These are phyloP conservation scores for Antrozous pallidus DNA, from an alignment of 2,797 vertebrate species.

Conservation along the genomic window DNA sequence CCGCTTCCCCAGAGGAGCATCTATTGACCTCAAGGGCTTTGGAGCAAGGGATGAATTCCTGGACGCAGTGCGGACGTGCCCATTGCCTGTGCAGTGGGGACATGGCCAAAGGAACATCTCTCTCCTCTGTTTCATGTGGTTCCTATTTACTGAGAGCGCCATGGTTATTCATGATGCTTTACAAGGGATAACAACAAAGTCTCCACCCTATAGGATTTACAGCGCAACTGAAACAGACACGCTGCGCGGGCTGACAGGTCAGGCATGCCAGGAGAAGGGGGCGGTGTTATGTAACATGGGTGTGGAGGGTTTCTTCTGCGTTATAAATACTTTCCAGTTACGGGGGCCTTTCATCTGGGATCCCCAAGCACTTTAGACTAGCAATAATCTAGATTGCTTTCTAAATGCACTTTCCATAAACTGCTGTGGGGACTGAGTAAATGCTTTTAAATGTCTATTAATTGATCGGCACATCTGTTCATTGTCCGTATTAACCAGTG, in stretches of 20 bases:
- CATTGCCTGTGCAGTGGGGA: constrained; percentile 51
- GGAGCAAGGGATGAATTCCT: constrained; percentile 40
- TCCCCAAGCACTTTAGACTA: constrained; percentile 72
- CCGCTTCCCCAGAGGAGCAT: not conserved
- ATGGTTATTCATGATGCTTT: constrained; percentile 68
- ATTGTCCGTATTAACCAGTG: constrained; percentile 70
- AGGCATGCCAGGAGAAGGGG: constrained; percentile 55
- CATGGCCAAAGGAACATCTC: constrained; percentile 48
- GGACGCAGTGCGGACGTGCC: constrained; percentile 45
- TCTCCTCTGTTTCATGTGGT: constrained; percentile 70
- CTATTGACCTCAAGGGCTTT: not conserved
- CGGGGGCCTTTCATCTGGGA: constrained; percentile 75
- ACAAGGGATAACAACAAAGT: constrained; percentile 67
- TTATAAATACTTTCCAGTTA: constrained; percentile 78
- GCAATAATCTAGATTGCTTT: constrained; percentile 73
- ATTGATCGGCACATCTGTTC: constrained; percentile 75
- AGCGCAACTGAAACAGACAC: constrained; percentile 72
- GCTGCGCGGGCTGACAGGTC: constrained; percentile 65
- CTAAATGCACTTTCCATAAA: constrained; percentile 76
- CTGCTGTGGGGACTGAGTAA: constrained; percentile 68
- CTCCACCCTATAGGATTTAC: constrained; percentile 72
- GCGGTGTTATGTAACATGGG: constrained; percentile 71
- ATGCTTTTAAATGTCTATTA: constrained; percentile 77
- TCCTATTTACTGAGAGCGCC: constrained; percentile 72
- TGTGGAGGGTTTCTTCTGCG: constrained; percentile 71